Conservation (phyloP, 2,113 vertebrate genomes). For the Protobothrops flavoviridis region DNA sequence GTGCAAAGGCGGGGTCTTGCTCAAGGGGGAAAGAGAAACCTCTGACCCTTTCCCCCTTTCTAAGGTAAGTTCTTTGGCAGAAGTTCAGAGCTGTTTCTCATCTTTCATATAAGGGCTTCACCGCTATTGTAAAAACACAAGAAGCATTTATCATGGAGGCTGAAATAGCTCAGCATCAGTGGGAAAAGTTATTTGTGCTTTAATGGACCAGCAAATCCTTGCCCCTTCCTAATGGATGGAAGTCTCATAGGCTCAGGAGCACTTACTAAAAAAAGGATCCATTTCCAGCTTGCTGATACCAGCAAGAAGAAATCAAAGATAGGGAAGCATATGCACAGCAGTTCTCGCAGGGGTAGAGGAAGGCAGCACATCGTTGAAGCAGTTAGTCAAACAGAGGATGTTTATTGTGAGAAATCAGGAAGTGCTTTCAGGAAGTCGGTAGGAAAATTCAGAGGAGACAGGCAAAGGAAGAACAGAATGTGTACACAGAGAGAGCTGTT, state of each 20-base stretch:
- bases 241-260: background rate
- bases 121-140: background rate
- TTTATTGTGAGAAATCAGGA: conserved; percentile 61
- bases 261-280: background rate
- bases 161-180: background rate
- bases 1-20: background rate
- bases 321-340: conserved; percentile 26
- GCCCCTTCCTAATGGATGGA: background rate
- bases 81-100: background rate
- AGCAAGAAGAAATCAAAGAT: conserved; percentile 38
- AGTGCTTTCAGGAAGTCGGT: conserved; percentile 50
- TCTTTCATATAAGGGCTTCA: background rate
- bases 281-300: background rate
- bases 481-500: conserved; percentile 10
- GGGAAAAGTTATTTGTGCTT: background rate
- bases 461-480: conserved; percentile 36
- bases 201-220: background rate
- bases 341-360: conserved; percentile 24
- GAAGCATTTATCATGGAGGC: fast-evolving
- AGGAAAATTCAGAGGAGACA: conserved; percentile 54
- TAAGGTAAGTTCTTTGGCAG: background rate
- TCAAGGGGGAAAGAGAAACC: background rate
- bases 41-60: background rate
- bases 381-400: conserved; percentile 49
- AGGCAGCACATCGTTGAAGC: background rate